These are phyloP conservation scores for Trypoxylus dichotomus DNA, from an alignment of 1,140 invertebrate species.

Conservation along the genomic window DNA sequence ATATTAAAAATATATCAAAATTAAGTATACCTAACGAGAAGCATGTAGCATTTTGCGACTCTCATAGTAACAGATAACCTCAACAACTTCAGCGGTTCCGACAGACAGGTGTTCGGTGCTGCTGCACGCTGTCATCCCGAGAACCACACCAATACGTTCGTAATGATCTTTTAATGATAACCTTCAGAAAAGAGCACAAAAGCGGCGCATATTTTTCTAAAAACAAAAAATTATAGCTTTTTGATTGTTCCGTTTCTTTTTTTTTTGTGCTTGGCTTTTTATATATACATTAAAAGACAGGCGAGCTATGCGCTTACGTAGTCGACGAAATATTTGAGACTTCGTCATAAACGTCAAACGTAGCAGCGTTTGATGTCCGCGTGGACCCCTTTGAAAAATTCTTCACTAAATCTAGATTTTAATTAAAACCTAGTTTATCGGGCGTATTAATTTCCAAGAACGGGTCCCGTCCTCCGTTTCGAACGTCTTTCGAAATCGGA, in stretches of 20 bases:
- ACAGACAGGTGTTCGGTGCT: too few species aligned
- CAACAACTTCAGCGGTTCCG: too few species aligned
- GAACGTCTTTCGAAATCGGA: background rate
- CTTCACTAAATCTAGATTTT: conserved; percentile 8
- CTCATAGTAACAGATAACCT: too few species aligned
- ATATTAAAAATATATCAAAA: too few species aligned
- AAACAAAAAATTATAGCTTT: conserved; percentile 6
- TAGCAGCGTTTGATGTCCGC: background rate
- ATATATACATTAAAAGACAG: too few species aligned
- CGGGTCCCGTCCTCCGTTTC: background rate
- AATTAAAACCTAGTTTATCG: conserved; percentile 12
- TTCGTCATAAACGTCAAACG: background rate
- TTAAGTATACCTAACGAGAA: too few species aligned
- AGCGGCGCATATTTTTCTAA: background rate
- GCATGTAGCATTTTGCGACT: too few species aligned
- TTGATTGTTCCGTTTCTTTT: background rate
- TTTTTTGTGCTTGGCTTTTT: background rate
- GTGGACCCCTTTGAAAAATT: background rate
- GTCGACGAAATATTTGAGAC: background rate
- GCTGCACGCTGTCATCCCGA: too few species aligned
- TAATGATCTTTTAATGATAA: background rate
- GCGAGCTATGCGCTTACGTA: background rate
- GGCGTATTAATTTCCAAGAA: background rate
- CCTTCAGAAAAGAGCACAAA: background rate
- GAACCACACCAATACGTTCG: background rate